Evolutionary conservation across 2,797 vertebrate genomes (phyloP).

Genomic region (Leuciscus waleckii): DNA sequence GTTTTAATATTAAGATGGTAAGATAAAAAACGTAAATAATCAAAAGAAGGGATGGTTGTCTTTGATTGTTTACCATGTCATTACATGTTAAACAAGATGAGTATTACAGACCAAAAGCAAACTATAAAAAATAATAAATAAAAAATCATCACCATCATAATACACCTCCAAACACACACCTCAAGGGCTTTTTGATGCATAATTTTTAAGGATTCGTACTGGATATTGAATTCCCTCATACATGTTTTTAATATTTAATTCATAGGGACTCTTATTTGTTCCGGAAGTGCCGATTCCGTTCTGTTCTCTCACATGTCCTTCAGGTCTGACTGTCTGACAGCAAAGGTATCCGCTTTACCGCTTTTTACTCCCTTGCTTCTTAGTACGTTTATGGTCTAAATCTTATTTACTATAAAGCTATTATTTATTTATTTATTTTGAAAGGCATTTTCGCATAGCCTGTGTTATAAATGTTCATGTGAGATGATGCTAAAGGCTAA

Average conservation of each 20-base stretch:
- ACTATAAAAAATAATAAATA: background rate
- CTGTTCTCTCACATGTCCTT: conserved; percentile 62
- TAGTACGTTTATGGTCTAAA: background rate
- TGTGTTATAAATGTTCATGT: background rate
- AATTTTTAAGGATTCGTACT: too few relatives aligned
- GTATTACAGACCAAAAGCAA: background rate
- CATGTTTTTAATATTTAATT: background rate
- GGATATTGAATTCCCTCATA: background rate
- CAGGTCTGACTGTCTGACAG: conserved; percentile 20
- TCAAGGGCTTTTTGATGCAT: background rate
- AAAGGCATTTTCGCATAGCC: background rate
- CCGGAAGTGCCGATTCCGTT: conserved; percentile 32
- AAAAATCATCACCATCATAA: background rate
- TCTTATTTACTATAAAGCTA: background rate
- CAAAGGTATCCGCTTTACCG: conserved; percentile 36
- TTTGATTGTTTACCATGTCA: background rate
- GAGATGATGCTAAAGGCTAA: conserved; percentile 36
- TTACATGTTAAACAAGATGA: background rate
- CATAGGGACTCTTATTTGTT: background rate
- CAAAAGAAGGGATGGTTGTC: background rate
- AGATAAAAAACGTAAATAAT: background rate
- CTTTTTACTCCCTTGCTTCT: background rate
- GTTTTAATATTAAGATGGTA: background rate
- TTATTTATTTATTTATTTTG: background rate
- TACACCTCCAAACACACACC: background rate